Conservation (phyloP, 2,113 vertebrate species). For the Lepus americanus region DNA sequence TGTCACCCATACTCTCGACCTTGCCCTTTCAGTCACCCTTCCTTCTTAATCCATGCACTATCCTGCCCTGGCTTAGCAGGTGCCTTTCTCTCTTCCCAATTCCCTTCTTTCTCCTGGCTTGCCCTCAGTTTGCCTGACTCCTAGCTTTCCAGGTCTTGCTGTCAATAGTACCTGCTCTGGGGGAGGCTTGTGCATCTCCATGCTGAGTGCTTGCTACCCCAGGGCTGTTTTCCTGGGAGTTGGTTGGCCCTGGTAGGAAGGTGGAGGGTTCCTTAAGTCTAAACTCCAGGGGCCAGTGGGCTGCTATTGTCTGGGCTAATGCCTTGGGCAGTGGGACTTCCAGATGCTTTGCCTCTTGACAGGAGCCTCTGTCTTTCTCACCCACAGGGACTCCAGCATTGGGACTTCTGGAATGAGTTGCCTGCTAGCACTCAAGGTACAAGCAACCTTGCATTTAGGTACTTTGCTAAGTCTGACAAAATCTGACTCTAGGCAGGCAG, state of each 20-base stretch:
- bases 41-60: neutral
- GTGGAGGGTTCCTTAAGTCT: neutral
- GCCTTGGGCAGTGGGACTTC: neutral
- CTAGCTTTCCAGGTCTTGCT: neutral
- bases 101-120: too few species aligned
- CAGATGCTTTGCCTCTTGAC: neutral
- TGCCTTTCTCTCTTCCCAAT: neutral
- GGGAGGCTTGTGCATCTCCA: neutral
- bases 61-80: fast-evolving
- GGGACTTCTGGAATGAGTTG: neutral
- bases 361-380: neutral
- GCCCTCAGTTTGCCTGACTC: neutral
- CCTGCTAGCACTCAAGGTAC: neutral
- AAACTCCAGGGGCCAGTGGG: neutral
- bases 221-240: neutral
- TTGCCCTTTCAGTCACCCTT: neutral
- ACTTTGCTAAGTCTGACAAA: neutral
- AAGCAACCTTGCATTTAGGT: neutral
- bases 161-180: neutral
- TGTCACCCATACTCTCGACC: fast-evolving
- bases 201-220: neutral
- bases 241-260: neutral
- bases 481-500: neutral
- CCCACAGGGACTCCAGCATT: neutral
- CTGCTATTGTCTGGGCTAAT: neutral